These are phyloP conservation scores for Myiopsitta monachus DNA, from an alignment of 2,113 vertebrate species.

Conservation along the genomic window DNA sequence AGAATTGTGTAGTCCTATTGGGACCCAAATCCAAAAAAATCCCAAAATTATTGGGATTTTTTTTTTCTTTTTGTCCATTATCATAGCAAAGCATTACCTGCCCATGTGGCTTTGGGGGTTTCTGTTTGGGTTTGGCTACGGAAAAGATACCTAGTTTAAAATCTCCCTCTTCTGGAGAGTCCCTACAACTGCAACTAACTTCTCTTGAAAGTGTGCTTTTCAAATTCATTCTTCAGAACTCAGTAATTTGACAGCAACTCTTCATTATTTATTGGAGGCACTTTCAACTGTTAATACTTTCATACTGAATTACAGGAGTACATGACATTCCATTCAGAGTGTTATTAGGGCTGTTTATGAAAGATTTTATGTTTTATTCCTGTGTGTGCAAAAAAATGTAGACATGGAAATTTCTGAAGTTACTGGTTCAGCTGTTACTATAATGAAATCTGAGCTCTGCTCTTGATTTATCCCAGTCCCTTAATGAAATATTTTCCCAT, in stretches of 20 bases:
- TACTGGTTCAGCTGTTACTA: not conserved
- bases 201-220: not conserved
- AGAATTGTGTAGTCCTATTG: not conserved
- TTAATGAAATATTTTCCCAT: not conserved
- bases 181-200: not conserved
- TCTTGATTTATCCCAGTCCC: not conserved
- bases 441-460: not conserved
- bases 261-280: not conserved
- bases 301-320: not conserved
- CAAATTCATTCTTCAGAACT: not conserved
- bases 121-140: not conserved
- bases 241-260: not conserved
- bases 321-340: not conserved
- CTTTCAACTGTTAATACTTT: not conserved
- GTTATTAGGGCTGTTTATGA: not conserved
- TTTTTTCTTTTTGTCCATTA: not conserved
- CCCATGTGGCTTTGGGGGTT: not conserved
- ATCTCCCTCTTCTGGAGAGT: slow-evolving; percentile 14
- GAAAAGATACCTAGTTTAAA: not conserved
- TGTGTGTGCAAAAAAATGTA: not conserved
- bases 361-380: not conserved
- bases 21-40: not conserved
- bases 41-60: not conserved
- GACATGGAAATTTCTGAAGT: not conserved
- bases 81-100: not conserved